Evolutionary conservation across 2,113 vertebrate genomes (phyloP).

Genomic region (Hippopotamus amphibius): DNA sequence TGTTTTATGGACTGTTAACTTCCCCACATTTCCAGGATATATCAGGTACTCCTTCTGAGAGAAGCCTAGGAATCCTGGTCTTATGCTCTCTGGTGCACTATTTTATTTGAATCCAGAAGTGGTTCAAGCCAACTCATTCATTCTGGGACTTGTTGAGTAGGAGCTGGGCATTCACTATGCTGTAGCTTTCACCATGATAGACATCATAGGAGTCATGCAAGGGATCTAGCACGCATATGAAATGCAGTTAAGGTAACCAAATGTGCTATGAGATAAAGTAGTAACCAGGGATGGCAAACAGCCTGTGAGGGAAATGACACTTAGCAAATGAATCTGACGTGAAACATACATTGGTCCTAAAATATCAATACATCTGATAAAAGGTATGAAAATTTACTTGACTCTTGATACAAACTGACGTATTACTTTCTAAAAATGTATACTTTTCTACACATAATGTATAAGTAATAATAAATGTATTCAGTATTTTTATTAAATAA

Average conservation of each 20-base stretch:
- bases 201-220: fast-evolving
- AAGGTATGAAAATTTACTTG: background rate
- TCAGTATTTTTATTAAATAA: background rate
- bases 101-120: background rate
- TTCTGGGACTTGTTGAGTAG: background rate
- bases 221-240: fast-evolving
- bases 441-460: background rate
- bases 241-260: background rate
- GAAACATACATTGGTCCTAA: background rate
- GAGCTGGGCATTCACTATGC: background rate
- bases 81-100: background rate
- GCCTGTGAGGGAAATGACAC: background rate
- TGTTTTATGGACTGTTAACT: background rate
- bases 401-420: background rate
- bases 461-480: background rate
- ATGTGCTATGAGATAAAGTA: background rate
- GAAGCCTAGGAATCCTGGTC: background rate
- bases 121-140: background rate
- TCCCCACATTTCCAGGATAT: background rate
- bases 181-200: background rate
- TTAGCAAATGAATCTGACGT: background rate
- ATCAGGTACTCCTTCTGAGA: background rate
- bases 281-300: fast-evolving
- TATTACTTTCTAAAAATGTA: background rate
- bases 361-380: background rate